A percentile compares a stretch with the other conserved stretches of the same genome.
phyloP scores from a whole-genome alignment of 2,113 vertebrate genomes.

The Clupea harengus region DNA sequence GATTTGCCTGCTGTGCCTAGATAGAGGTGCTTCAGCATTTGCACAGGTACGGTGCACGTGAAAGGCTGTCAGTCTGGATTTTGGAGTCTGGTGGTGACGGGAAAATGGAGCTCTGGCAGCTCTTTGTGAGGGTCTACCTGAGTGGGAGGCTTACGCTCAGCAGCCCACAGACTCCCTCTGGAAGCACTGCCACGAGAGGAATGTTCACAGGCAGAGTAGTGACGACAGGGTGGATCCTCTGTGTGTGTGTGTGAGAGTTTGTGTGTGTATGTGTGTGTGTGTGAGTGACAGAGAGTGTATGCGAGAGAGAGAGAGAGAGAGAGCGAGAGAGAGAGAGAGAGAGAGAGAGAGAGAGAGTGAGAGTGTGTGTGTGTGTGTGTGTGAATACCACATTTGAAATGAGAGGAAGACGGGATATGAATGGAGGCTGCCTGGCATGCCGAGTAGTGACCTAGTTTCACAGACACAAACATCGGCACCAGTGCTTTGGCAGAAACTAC shows the following conservation, averaged over 20 bases:
- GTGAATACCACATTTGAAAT: slow-evolving; percentile 24
- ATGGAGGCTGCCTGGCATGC: slow-evolving; percentile 58
- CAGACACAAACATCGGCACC: slow-evolving; percentile 53
- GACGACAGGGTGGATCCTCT: neutral
- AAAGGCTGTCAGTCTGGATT: slow-evolving; percentile 79
- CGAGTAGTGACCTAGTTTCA: slow-evolving; percentile 74
- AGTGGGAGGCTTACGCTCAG: slow-evolving; percentile 14
- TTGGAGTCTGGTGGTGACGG: slow-evolving; percentile 66
- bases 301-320: neutral
- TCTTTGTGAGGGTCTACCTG: slow-evolving; percentile 68
- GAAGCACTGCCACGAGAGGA: neutral
- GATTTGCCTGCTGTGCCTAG: slow-evolving; percentile 75
- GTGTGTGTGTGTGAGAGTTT: neutral
- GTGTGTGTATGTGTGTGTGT: neutral
- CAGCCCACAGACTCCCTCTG: neutral
- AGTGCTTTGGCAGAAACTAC: slow-evolving; percentile 47
- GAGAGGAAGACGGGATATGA: slow-evolving; percentile 54
- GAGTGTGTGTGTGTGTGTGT: neutral
- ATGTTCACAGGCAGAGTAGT: neutral
- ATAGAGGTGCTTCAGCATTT: slow-evolving; percentile 62
- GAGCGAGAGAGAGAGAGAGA: neutral
- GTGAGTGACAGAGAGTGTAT: neutral
- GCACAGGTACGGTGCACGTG: slow-evolving; percentile 74
- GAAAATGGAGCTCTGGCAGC: slow-evolving; percentile 68
- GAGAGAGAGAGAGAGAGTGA: neutral